Percentiles rank a stretch among this genome's conserved stretches.
Conservation (phyloP, 1,140 invertebrate genomes). For the Tribolium castaneum region DNA sequence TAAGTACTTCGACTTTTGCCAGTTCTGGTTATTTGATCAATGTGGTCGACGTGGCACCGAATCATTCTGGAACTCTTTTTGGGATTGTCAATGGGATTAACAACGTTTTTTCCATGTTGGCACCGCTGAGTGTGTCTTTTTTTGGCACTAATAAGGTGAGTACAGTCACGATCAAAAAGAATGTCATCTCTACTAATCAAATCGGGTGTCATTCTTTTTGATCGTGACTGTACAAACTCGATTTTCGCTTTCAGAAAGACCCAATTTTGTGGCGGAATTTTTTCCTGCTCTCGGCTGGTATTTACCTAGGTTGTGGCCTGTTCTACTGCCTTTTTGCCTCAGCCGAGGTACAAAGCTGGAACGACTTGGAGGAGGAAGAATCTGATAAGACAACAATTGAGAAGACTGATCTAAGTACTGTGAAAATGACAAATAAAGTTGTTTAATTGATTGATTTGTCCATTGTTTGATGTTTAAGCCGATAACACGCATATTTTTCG, state of each 20-base stretch:
- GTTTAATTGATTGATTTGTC: not conserved
- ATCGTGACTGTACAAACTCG: too few species aligned
- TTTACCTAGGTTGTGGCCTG: constrained; percentile 67
- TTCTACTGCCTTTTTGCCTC: constrained; percentile 67
- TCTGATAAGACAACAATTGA: not conserved
- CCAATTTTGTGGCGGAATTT: constrained; percentile 68
- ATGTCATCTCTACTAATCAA: not conserved
- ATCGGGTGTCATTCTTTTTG: too few species aligned
- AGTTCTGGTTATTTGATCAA: constrained; percentile 74
- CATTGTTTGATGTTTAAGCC: not conserved
- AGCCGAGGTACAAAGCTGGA: constrained; percentile 65
- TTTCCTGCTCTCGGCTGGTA: constrained; percentile 67
- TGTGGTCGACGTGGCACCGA: constrained; percentile 77
- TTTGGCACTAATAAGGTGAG: constrained; percentile 72
- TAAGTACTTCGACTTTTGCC: constrained; percentile 79
- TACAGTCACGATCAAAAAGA: not conserved
- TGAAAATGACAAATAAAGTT: not conserved
- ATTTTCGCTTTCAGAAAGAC: too few species aligned
- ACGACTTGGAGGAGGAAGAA: constrained; percentile 45
- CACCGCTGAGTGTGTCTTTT: constrained; percentile 71
- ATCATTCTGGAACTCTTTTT: constrained; percentile 76
- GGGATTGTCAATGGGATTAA: constrained; percentile 79
- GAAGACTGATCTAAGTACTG: not conserved
- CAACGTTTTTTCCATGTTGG: constrained; percentile 76
- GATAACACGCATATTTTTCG: too few species aligned